Conservation (phyloP, 2,888 invertebrate genomes). For the Oligia latruncula region DNA sequence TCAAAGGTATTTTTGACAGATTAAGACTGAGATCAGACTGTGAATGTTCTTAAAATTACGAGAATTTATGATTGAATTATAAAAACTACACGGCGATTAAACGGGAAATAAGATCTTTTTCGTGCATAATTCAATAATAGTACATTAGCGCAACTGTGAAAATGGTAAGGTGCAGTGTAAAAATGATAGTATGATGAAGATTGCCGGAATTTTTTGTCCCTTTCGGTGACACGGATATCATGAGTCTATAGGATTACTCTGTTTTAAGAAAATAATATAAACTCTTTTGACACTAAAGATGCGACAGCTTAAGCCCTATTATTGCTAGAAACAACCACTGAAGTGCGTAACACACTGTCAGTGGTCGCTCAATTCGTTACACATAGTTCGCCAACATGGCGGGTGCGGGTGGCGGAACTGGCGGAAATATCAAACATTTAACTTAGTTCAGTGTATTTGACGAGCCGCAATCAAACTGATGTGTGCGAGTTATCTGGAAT, state of each 20-base stretch:
- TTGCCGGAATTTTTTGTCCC: too few species aligned
- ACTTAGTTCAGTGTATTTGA: constrained; percentile 73
- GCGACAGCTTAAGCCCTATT: not conserved
- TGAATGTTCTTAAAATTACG: too few species aligned
- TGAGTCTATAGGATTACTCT: too few species aligned
- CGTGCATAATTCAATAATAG: too few species aligned
- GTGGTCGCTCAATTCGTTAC: constrained; percentile 34
- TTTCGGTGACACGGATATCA: too few species aligned
- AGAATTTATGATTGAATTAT: not conserved
- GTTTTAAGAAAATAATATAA: not conserved
- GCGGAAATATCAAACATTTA: constrained; percentile 72
- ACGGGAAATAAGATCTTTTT: too few species aligned
- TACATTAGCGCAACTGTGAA: too few species aligned
- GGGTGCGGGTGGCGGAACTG: constrained; percentile 24
- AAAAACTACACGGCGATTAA: too few species aligned
- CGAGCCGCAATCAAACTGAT: constrained; percentile 76
- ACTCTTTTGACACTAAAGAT: not conserved
- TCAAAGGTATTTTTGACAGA: too few species aligned
- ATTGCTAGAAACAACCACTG: constrained; percentile 20
- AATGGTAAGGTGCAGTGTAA: too few species aligned
- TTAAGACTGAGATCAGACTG: too few species aligned
- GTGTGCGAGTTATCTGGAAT: constrained; percentile 76
- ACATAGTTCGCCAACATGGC: constrained; percentile 25
- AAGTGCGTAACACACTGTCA: constrained; percentile 37
- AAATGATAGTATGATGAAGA: too few species aligned